Percentiles rank a stretch among this genome's conserved stretches.
Evolutionary conservation across 2,797 vertebrate genomes (phyloP).

Genomic region (Pampus argenteus): DNA sequence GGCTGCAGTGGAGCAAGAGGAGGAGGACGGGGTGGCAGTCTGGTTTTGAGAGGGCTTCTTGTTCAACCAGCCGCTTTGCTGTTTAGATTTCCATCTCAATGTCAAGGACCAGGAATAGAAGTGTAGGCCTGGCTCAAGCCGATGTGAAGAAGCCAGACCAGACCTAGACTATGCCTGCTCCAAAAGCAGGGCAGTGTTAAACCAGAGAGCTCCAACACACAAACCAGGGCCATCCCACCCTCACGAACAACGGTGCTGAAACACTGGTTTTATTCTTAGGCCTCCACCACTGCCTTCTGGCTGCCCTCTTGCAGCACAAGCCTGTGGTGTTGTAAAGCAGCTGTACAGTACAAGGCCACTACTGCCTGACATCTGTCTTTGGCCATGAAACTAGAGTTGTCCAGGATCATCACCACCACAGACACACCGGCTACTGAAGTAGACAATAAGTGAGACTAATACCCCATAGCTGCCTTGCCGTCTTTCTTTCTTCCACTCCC

Average conservation of each 20-base stretch:
- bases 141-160: slow-evolving; percentile 43
- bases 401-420: slow-evolving; percentile 72
- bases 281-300: slow-evolving; percentile 71
- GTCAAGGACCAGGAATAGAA: slow-evolving; percentile 77
- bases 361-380: slow-evolving; percentile 77
- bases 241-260: slow-evolving; percentile 58
- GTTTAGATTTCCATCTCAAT: slow-evolving; percentile 84
- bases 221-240: slow-evolving; percentile 58
- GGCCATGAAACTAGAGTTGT: slow-evolving; percentile 71
- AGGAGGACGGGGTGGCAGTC: slow-evolving; percentile 64
- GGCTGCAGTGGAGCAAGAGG: slow-evolving; percentile 50
- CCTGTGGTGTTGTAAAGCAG: slow-evolving; percentile 74
- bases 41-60: slow-evolving; percentile 80
- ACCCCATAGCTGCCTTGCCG: slow-evolving; percentile 63
- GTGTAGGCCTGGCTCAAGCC: slow-evolving; percentile 38
- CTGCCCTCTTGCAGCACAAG: slow-evolving; percentile 66
- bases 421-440: slow-evolving; percentile 74
- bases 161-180: slow-evolving; percentile 22
- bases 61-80: slow-evolving; percentile 74
- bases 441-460: slow-evolving; percentile 79
- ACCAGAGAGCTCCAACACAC: slow-evolving; percentile 31
- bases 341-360: slow-evolving; percentile 55
- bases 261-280: slow-evolving; percentile 81
- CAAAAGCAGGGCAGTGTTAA: slow-evolving; percentile 41
- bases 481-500: slow-evolving; percentile 68